Evolutionary conservation across 1,140 invertebrate species (phyloP).

Genomic region (Acromyrmex charruanus): DNA sequence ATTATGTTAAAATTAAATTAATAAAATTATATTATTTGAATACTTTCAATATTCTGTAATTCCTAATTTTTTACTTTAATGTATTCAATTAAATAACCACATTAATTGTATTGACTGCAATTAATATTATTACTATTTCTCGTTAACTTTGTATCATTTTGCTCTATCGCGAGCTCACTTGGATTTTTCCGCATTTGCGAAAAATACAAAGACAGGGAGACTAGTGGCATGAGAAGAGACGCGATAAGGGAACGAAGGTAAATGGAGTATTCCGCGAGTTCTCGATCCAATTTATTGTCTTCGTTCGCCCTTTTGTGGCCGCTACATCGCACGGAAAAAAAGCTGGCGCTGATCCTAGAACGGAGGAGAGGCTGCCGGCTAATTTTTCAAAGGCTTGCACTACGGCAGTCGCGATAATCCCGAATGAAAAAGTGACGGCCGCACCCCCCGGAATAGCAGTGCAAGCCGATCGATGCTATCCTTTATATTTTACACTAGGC

Average conservation of each 20-base stretch:
- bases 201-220: constrained; percentile 5
- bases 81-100: neutral
- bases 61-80: neutral
- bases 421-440: constrained; percentile 70
- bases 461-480: constrained; percentile 64
- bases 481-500: constrained; percentile 57
- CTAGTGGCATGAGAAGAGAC: neutral
- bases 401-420: constrained; percentile 72
- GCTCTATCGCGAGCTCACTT: neutral
- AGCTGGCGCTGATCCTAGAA: constrained; percentile 58
- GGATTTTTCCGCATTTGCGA: constrained; percentile 33
- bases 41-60: neutral
- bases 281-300: constrained; percentile 62
- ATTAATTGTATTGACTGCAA: neutral
- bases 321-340: constrained; percentile 39
- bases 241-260: constrained; percentile 52
- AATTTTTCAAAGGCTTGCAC: constrained; percentile 74
- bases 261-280: constrained; percentile 61
- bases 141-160: neutral
- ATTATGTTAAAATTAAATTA: neutral
- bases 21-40: neutral
- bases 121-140: neutral
- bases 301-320: constrained; percentile 39
- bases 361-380: constrained; percentile 44
- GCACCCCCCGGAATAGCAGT: constrained; percentile 1